phyloP scores from a whole-genome alignment of 2,888 invertebrate genomes.

The Epirrhoe alternata region DNA sequence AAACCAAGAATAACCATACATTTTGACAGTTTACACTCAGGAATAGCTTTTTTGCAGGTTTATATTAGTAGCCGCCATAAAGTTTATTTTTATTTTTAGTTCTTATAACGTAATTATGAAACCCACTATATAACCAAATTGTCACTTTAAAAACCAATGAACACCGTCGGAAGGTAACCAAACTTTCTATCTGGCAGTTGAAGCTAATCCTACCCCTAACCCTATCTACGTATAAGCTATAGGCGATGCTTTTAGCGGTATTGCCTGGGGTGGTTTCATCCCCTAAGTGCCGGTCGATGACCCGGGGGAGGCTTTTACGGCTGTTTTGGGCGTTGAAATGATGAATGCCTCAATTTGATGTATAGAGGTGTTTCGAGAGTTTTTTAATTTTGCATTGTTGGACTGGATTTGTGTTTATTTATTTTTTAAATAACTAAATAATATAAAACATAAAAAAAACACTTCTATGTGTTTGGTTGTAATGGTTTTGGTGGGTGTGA shows the following conservation, averaged over 20 bases:
- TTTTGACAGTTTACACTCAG: no score
- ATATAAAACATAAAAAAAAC: no score
- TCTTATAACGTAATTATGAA: neutral
- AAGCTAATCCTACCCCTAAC: constrained; percentile 31
- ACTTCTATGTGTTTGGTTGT: no score
- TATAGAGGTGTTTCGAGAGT: constrained; percentile 10
- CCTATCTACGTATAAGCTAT: constrained; percentile 45
- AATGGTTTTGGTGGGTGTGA: no score
- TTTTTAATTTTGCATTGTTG: neutral
- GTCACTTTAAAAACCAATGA: neutral
- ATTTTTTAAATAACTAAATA: no score
- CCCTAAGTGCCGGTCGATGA: constrained; percentile 67
- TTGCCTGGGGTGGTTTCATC: constrained; percentile 57
- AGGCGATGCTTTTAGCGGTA: constrained; percentile 73
- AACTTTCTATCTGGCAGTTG: constrained; percentile 18
- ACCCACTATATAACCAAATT: neutral
- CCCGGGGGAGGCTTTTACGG: constrained; percentile 60
- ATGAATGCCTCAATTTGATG: constrained; percentile 33
- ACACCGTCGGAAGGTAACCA: neutral
- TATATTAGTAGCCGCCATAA: no score
- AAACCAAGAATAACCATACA: no score
- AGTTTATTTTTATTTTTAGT: no score
- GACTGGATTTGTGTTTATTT: neutral
- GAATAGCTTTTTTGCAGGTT: no score
- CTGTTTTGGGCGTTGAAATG: constrained; percentile 58